Evolutionary conservation across 2,797 vertebrate species (phyloP).

Genomic region (Cyprinodon diabolis): DNA sequence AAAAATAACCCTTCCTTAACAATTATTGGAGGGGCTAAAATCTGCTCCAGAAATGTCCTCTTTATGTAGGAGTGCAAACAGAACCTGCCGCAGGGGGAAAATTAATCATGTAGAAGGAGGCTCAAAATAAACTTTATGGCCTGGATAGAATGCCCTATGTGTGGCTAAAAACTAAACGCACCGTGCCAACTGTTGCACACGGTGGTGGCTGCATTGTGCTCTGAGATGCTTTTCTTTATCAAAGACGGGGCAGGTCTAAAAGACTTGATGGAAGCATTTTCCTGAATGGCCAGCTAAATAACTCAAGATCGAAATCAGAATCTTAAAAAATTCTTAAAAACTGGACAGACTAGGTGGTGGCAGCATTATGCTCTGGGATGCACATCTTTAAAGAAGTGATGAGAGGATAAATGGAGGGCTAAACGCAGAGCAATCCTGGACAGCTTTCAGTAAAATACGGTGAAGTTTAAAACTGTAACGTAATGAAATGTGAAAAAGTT

Average conservation of each 20-base stretch:
- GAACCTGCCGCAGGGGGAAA: not conserved
- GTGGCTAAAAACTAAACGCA: not conserved
- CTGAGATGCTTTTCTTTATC: not conserved
- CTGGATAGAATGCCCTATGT: too few species aligned
- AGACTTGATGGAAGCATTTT: too few species aligned
- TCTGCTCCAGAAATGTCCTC: not conserved
- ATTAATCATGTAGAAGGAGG: not conserved
- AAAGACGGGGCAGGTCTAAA: not conserved
- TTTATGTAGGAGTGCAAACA: not conserved
- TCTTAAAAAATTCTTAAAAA: too few species aligned
- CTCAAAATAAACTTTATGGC: not conserved
- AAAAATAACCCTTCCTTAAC: too few species aligned
- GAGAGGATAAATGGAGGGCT: too few species aligned
- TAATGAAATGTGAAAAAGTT: not conserved
- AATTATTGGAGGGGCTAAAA: not conserved
- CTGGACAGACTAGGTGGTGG: too few species aligned
- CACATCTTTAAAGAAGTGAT: not conserved
- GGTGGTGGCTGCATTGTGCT: not conserved
- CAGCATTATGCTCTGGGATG: not conserved
- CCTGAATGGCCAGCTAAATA: too few species aligned
- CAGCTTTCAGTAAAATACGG: not conserved
- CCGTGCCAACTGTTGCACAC: not conserved
- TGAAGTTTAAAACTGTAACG: not conserved
- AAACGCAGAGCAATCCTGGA: too few species aligned
- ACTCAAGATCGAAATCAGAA: too few species aligned